Percentiles rank a stretch among this genome's conserved stretches.
phyloP scores from a whole-genome alignment of 1,140 invertebrate species.

The Pogonus chalceus region DNA sequence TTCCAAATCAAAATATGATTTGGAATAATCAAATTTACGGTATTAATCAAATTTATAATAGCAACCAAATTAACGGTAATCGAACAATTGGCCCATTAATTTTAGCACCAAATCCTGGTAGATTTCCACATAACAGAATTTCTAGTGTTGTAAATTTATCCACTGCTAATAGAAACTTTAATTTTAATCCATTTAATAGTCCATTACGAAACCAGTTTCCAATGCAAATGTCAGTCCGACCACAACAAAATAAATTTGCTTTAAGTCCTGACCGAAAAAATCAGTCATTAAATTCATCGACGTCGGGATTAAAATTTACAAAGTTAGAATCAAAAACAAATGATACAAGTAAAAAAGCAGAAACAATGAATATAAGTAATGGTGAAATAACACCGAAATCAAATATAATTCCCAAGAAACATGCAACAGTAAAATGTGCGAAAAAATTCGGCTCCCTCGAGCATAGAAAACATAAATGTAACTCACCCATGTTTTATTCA shows the following conservation, averaged over 20 bases:
- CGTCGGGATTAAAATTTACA: too few species aligned
- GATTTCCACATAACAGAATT: neutral
- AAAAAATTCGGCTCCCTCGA: constrained; percentile 30
- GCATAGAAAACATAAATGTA: constrained; percentile 31
- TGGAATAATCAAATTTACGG: neutral
- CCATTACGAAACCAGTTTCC: neutral
- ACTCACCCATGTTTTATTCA: constrained; percentile 34
- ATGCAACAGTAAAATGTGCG: constrained; percentile 13
- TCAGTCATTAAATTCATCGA: too few species aligned
- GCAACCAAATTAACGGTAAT: neutral
- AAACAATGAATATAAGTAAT: constrained; percentile 1
- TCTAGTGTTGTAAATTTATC: constrained; percentile 14
- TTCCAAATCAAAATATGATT: neutral
- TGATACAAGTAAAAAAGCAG: constrained; percentile 5
- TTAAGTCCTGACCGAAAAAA: too few species aligned
- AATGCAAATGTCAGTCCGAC: neutral
- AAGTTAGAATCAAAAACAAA: neutral
- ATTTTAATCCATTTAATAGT: constrained; percentile 13
- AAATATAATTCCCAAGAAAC: constrained; percentile 9
- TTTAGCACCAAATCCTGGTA: neutral
- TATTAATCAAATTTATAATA: neutral
- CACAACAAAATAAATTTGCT: neutral
- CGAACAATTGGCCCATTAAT: neutral
- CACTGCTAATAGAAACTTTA: constrained; percentile 10
- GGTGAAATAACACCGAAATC: neutral